A percentile compares a stretch with the other conserved stretches of the same genome.
These are phyloP conservation scores for Australoheros facetus DNA, from an alignment of 2,797 vertebrate species.

Conservation along the genomic window DNA sequence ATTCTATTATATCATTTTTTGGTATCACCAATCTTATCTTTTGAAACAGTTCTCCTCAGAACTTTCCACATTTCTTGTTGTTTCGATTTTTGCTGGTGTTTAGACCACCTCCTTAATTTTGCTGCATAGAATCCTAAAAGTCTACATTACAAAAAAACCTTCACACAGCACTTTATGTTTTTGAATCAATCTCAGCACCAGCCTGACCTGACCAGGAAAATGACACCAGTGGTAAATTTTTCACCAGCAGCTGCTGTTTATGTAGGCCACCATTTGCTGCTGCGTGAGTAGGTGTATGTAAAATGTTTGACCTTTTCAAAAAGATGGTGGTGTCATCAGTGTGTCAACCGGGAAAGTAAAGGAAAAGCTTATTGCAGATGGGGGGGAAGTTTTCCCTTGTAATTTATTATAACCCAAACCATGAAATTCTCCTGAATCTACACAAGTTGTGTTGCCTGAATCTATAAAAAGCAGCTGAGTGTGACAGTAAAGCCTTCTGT, in stretches of 20 bases:
- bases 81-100: not conserved
- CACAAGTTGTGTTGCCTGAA: not conserved
- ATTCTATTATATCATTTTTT: not conserved
- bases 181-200: not conserved
- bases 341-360: not conserved
- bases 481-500: not conserved
- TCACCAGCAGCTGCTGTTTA: not conserved
- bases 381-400: not conserved
- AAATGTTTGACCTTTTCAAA: slow-evolving; percentile 7
- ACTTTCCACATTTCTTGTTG: not conserved
- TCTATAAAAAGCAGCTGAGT: not conserved
- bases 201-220: not conserved
- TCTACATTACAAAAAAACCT: not conserved
- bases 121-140: not conserved
- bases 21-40: not conserved
- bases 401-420: not conserved
- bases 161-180: not conserved
- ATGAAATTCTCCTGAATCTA: not conserved
- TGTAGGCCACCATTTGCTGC: not conserved
- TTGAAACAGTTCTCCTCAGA: not conserved
- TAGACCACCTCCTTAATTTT: not conserved
- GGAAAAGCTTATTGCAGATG: not conserved
- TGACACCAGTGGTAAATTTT: not conserved
- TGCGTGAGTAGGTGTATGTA: slow-evolving; percentile 4
- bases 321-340: not conserved